Conservation (phyloP, 2,113 vertebrate genomes). For the Corythornis vintsioides region DNA sequence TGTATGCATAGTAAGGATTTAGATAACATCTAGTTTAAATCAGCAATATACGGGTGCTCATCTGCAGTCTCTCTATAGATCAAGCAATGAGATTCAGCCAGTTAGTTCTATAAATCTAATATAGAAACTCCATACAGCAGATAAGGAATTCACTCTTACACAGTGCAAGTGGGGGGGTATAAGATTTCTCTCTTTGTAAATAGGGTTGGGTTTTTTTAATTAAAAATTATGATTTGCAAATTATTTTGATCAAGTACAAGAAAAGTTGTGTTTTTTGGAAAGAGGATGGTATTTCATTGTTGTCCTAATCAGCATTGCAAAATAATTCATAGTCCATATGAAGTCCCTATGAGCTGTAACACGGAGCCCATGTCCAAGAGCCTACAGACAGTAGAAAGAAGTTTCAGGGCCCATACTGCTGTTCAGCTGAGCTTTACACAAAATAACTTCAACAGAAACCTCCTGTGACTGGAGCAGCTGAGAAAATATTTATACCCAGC, state of each 20-base stretch:
- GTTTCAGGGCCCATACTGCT: neutral
- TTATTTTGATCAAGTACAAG: neutral
- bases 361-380: neutral
- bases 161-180: neutral
- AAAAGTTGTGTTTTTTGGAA: neutral
- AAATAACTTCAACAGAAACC: neutral
- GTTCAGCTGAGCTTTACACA: neutral
- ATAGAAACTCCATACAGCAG: neutral
- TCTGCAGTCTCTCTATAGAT: neutral
- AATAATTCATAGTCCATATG: neutral
- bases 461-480: neutral
- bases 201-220: neutral
- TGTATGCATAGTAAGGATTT: conserved; percentile 15
- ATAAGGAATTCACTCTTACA: neutral
- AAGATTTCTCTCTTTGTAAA: neutral
- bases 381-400: neutral
- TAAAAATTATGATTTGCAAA: neutral
- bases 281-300: neutral
- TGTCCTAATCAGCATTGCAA: neutral
- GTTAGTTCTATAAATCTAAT: neutral
- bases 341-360: neutral
- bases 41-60: neutral
- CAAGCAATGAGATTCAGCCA: neutral
- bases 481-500: neutral
- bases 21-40: conserved; percentile 9